A percentile compares a stretch with the other conserved stretches of the same genome.
Evolutionary conservation across 2,113 vertebrate species (phyloP).

Genomic region (Oncorhynchus keta): DNA sequence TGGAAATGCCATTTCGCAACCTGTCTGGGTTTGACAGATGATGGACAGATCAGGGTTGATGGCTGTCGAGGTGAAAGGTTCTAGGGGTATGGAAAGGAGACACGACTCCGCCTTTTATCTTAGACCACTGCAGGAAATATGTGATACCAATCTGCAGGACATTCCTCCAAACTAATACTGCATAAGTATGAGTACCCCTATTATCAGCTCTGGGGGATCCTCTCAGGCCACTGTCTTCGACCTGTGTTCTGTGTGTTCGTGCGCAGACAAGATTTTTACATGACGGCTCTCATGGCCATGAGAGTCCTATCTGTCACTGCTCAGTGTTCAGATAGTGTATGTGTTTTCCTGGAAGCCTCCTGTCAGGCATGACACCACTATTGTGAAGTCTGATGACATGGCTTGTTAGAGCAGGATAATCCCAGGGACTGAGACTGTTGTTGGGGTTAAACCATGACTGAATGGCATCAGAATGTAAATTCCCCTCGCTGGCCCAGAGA

Average conservation of each 20-base stretch:
- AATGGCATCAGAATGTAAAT: slow-evolving; percentile 63
- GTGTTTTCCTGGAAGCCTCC: background rate
- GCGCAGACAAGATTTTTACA: background rate
- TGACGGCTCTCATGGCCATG: slow-evolving; percentile 3
- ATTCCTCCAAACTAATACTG: slow-evolving; percentile 40
- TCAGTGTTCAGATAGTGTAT: too few relatives aligned
- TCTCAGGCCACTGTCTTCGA: background rate
- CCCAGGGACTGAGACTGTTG: slow-evolving; percentile 20
- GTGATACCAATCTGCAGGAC: slow-evolving; percentile 39
- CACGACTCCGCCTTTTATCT: background rate
- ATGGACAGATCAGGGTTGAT: slow-evolving; percentile 18
- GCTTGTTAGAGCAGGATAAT: slow-evolving; percentile 24
- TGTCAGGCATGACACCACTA: background rate
- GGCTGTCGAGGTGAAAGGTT: slow-evolving; percentile 17
- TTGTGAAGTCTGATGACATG: slow-evolving; percentile 10
- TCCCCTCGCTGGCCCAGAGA: slow-evolving; percentile 9
- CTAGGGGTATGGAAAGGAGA: background rate
- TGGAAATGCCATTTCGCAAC: slow-evolving; percentile 25
- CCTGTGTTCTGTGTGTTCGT: background rate
- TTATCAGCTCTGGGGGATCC: slow-evolving; percentile 26
- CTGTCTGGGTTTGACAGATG: slow-evolving; percentile 30
- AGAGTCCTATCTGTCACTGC: background rate
- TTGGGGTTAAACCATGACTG: slow-evolving; percentile 50
- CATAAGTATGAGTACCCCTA: slow-evolving; percentile 24
- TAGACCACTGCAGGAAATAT: slow-evolving; percentile 40